Evolutionary conservation across 2,888 invertebrate genomes (phyloP).

Genomic region (Cyclophora albipunctata): DNA sequence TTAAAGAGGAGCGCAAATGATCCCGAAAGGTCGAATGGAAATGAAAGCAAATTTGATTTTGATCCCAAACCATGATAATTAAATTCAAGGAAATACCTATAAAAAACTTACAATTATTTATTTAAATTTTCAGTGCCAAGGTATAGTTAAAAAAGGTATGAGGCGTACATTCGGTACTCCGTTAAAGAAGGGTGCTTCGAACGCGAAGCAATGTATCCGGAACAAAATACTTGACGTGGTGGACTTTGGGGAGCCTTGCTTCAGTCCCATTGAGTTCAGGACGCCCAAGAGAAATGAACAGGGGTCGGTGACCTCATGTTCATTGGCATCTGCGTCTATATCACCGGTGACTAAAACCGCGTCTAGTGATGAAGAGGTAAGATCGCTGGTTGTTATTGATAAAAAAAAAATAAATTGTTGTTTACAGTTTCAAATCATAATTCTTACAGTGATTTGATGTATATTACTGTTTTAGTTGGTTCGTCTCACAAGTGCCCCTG

Average conservation of each 20-base stretch:
- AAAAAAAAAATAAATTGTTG: neutral
- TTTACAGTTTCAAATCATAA: no score
- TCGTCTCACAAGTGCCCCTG: no score
- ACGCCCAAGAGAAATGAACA: slow-evolving; percentile 44
- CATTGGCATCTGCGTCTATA: slow-evolving; percentile 49
- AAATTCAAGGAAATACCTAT: no score
- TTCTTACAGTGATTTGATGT: no score
- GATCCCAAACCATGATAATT: no score
- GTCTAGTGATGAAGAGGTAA: slow-evolving; percentile 64
- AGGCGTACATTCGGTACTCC: slow-evolving; percentile 66
- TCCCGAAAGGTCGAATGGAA: no score
- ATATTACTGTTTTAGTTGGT: no score
- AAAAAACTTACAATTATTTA: no score
- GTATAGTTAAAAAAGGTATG: slow-evolving; percentile 51
- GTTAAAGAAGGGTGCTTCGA: slow-evolving; percentile 29
- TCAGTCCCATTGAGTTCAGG: slow-evolving; percentile 56
- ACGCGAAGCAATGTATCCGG: slow-evolving; percentile 42
- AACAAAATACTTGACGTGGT: slow-evolving; percentile 61
- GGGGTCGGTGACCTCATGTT: slow-evolving; percentile 41
- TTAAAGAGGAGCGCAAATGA: no score
- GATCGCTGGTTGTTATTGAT: neutral
- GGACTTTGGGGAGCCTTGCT: slow-evolving; percentile 56
- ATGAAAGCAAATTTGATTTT: no score
- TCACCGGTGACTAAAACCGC: slow-evolving; percentile 50
- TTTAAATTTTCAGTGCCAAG: slow-evolving; percentile 37